These are phyloP conservation scores for Caenorhabditis tropicalis DNA, from an alignment of 1,140 invertebrate genomes.

Conservation along the genomic window DNA sequence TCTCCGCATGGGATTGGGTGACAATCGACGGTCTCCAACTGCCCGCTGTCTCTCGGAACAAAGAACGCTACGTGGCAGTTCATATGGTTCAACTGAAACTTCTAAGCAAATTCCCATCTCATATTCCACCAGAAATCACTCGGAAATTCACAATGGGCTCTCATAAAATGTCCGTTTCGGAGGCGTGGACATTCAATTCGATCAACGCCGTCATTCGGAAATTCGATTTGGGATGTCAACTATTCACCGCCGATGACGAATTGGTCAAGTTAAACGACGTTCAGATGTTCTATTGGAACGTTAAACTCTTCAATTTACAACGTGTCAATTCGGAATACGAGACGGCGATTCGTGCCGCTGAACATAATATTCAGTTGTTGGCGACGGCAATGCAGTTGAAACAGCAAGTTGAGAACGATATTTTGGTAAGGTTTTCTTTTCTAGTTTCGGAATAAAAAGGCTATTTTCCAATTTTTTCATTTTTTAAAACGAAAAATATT, in stretches of 20 bases:
- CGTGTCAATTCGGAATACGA: background rate
- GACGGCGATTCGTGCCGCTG: background rate
- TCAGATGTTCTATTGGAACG: slow-evolving; percentile 59
- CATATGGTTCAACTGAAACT: slow-evolving; percentile 59
- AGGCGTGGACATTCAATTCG: slow-evolving; percentile 59
- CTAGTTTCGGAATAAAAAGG: background rate
- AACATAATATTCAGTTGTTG: slow-evolving; percentile 7
- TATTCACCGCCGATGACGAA: slow-evolving; percentile 57
- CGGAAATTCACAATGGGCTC: slow-evolving; percentile 55
- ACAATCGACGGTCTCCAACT: slow-evolving; percentile 52
- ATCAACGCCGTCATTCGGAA: slow-evolving; percentile 56
- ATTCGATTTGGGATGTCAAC: slow-evolving; percentile 58
- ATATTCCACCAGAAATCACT: slow-evolving; percentile 49
- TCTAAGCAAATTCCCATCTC: slow-evolving; percentile 57
- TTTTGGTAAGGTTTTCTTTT: background rate
- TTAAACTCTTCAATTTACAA: slow-evolving; percentile 53
- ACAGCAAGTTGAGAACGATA: slow-evolving; percentile 21
- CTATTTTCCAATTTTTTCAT: background rate
- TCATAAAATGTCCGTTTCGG: slow-evolving; percentile 56
- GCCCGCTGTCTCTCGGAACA: slow-evolving; percentile 45
- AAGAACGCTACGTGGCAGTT: slow-evolving; percentile 50
- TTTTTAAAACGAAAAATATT: no score
- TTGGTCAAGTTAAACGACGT: slow-evolving; percentile 55
- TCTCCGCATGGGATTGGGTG: slow-evolving; percentile 55
- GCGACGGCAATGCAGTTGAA: slow-evolving; percentile 14